Evolutionary conservation across 2,888 invertebrate species (phyloP), one percentile per base, ranked within the genome.

Genomic region (Dorcus hopei): DNA sequence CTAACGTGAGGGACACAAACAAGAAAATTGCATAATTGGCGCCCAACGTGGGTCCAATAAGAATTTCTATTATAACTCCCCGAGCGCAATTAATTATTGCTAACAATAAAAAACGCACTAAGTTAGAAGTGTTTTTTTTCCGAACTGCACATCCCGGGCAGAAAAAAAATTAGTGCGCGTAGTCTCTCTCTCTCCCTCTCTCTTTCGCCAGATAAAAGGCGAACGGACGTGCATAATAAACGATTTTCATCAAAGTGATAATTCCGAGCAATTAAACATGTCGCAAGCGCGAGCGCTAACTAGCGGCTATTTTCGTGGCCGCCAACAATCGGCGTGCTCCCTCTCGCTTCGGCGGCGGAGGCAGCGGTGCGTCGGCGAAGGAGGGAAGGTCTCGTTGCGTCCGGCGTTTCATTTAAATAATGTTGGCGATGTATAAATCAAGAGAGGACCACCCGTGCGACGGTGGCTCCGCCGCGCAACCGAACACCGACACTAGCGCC

Each of bases 401-500:
- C 52, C 59, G 48, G 54, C 72, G 72, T 71, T 72, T 74, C 73
- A 75, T 77, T 75, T 74, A 75, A 77, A 75, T 75, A 73, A 76
- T 71, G 74, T 72, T 75, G 74, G 76, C 74, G 74, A 74, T 70
- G 72, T 70, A 77, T 77, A 77, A 77, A 77, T 77, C 77, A 77
- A 14, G 14, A 72, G 67, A 62, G 70, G 68, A 76, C 76, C 77
- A 75, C 75, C 76, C 76, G 74, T 71, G 72, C 72, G 72, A 72
- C 70, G 65, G 72, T 68, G 71, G 71, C 68, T 70, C 65, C 67
- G 71, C 68, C 72, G 73, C 70, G 74, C 74, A 74, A 75, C 75
- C 72, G 76, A 76, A 76, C 77, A 77, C 76, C 75, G 74, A 74
- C 74, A 75, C 75, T 74, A 76, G 76, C 77, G 77, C 78, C 77